Evolutionary conservation across 2,797 vertebrate species (phyloP).

Genomic region (Semaprochilodus insignis): DNA sequence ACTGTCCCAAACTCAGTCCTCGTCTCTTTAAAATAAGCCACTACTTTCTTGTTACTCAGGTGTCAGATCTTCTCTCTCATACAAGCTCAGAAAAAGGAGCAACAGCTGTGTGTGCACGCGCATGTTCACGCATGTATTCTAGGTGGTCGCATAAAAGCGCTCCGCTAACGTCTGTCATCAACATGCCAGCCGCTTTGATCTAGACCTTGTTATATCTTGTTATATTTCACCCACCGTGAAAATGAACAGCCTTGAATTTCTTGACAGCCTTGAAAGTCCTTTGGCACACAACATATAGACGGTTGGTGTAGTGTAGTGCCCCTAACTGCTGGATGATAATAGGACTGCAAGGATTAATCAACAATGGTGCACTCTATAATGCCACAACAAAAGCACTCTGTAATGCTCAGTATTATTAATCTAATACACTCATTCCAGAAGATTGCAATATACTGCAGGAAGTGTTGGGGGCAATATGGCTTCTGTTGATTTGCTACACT

Average conservation of each 20-base stretch:
- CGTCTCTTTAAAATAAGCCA: background rate
- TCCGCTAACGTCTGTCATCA: conserved; percentile 38
- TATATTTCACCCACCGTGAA: conserved; percentile 10
- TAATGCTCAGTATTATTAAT: background rate
- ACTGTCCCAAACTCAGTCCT: background rate
- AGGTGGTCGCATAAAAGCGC: conserved; percentile 11
- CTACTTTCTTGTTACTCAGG: background rate
- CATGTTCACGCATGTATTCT: background rate
- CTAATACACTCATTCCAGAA: background rate
- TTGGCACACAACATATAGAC: background rate
- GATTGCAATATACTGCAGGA: background rate
- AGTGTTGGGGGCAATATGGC: background rate
- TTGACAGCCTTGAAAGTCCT: background rate
- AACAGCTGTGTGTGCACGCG: conserved; percentile 39
- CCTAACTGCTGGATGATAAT: background rate
- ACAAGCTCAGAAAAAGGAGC: background rate
- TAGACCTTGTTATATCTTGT: conserved; percentile 30
- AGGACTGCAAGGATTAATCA: background rate
- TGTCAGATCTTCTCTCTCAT: background rate
- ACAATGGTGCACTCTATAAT: background rate
- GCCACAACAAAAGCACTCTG: background rate
- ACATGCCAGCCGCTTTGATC: conserved; percentile 33
- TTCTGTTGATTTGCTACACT: background rate
- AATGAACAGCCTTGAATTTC: background rate
- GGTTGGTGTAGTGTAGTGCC: background rate